Percentiles rank a stretch among this genome's conserved stretches.
These are phyloP conservation scores for Stichopus chloronotus DNA, from an alignment of 35 echinoderm and acorn worm species.

Conservation along the genomic window DNA sequence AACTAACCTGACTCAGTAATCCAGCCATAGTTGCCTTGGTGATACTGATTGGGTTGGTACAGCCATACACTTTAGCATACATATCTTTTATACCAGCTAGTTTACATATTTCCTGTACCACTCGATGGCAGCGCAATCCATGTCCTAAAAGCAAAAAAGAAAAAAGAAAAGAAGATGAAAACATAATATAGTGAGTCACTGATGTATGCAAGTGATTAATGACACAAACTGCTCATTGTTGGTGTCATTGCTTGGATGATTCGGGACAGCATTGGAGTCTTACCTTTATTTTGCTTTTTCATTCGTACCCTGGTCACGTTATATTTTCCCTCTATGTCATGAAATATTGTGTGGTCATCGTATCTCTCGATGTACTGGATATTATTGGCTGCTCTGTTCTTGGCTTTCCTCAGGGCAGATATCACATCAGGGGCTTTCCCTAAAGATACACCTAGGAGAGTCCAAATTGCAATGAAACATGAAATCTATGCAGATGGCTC, in stretches of 20 bases:
- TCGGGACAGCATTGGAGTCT: not conserved
- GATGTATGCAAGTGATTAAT: too few species aligned
- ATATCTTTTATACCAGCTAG: conserved; percentile 94
- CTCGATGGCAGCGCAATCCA: conserved; percentile 85
- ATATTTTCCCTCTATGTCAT: conserved; percentile 89
- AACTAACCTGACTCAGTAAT: conserved; percentile 76
- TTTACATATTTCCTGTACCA: conserved; percentile 85
- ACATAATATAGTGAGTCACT: too few species aligned
- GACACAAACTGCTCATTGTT: too few species aligned
- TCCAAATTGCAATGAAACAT: not conserved
- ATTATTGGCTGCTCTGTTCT: conserved; percentile 90
- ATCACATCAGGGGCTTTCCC: conserved; percentile 89
- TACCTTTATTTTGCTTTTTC: conserved; percentile 95
- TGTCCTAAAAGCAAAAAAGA: conserved; percentile 56
- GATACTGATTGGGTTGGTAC: conserved; percentile 85
- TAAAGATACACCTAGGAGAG: conserved; percentile 52
- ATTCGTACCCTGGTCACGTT: conserved; percentile 86
- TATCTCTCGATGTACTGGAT: conserved; percentile 94
- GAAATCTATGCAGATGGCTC: too few species aligned
- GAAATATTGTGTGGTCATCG: conserved; percentile 88
- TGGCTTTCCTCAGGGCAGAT: conserved; percentile 92
- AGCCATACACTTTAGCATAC: conserved; percentile 90
- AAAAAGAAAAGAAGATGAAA: not conserved
- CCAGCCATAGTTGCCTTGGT: conserved; percentile 72
- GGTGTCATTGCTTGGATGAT: too few species aligned